A percentile compares a stretch with the other conserved stretches of the same genome.
These are phyloP conservation scores for Triplophysa bombifrons DNA, from an alignment of 2,797 vertebrate genomes.

Conservation along the genomic window DNA sequence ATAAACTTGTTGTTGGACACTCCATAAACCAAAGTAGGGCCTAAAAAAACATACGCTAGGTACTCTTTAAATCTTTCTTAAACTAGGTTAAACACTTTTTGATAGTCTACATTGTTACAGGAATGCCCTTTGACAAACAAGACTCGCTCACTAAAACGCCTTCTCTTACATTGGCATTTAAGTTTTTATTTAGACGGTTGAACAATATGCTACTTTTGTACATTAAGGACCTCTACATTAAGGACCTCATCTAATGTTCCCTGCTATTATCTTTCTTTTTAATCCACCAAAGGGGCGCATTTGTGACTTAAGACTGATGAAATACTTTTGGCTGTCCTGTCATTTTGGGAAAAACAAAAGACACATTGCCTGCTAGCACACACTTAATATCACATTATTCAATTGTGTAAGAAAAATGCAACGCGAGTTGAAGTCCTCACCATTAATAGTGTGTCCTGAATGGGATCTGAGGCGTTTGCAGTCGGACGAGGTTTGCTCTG, in stretches of 20 bases:
- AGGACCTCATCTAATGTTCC: neutral
- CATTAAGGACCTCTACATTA: constrained; percentile 3
- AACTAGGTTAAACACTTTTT: constrained; percentile 2
- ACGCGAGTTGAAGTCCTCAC: constrained; percentile 1
- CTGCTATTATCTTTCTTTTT: constrained; percentile 39
- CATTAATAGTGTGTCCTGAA: constrained; percentile 30
- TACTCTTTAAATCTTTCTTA: constrained; percentile 29
- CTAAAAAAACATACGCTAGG: too few species aligned
- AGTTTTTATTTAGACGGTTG: neutral
- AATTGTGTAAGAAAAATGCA: constrained; percentile 20
- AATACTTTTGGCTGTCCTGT: neutral
- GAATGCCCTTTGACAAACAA: neutral
- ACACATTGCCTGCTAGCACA: neutral
- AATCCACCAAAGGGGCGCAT: neutral
- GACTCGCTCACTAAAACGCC: neutral
- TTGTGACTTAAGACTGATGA: constrained; percentile 13
- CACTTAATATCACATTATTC: constrained; percentile 32
- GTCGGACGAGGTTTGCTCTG: constrained; percentile 46
- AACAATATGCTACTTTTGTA: constrained; percentile 4
- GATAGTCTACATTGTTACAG: neutral
- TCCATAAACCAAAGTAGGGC: too few species aligned
- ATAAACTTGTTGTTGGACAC: too few species aligned
- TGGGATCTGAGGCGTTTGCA: constrained; percentile 32
- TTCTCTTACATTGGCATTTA: neutral
- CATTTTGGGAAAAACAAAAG: constrained; percentile 1